A percentile compares a stretch with the other conserved stretches of the same genome.
Conservation (phyloP, 2,888 invertebrate genomes). For the Ferdinandea cuprea region DNA sequence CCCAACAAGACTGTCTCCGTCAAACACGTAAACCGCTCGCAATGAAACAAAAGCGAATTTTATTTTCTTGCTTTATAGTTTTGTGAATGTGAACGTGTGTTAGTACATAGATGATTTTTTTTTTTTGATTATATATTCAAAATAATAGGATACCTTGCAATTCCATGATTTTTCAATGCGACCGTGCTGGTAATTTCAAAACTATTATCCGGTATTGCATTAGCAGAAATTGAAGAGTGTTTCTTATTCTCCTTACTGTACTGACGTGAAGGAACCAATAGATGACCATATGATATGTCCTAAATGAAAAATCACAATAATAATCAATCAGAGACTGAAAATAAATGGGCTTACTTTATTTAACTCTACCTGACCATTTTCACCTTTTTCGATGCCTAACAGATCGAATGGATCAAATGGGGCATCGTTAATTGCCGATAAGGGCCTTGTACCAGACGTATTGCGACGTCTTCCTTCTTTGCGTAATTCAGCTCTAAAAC, state of each 20-base stretch:
- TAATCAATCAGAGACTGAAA: neutral
- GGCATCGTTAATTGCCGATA: slow-evolving; percentile 92
- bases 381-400: slow-evolving; percentile 90
- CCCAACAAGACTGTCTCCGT: too few relatives aligned
- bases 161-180: slow-evolving; percentile 84
- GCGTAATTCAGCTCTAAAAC: slow-evolving; percentile 86
- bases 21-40: too few relatives aligned
- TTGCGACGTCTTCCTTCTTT: slow-evolving; percentile 91
- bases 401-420: slow-evolving; percentile 93
- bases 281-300: slow-evolving; percentile 94
- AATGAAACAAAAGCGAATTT: too few relatives aligned
- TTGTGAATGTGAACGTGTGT: neutral
- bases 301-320: slow-evolving; percentile 78
- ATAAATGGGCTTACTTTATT: neutral
- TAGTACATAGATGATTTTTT: neutral
- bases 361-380: slow-evolving; percentile 91
- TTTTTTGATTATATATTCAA: neutral
- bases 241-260: slow-evolving; percentile 82
- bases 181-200: slow-evolving; percentile 83
- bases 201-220: slow-evolving; percentile 80
- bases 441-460: slow-evolving; percentile 91
- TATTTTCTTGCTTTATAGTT: too few relatives aligned
- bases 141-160: slow-evolving; percentile 84
- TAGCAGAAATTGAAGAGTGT: slow-evolving; percentile 79
- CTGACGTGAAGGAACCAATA: slow-evolving; percentile 90